Evolutionary conservation across 2,797 vertebrate genomes (phyloP), one percentile per base, ranked within the genome.

Genomic region (Glossophaga mutica): DNA sequence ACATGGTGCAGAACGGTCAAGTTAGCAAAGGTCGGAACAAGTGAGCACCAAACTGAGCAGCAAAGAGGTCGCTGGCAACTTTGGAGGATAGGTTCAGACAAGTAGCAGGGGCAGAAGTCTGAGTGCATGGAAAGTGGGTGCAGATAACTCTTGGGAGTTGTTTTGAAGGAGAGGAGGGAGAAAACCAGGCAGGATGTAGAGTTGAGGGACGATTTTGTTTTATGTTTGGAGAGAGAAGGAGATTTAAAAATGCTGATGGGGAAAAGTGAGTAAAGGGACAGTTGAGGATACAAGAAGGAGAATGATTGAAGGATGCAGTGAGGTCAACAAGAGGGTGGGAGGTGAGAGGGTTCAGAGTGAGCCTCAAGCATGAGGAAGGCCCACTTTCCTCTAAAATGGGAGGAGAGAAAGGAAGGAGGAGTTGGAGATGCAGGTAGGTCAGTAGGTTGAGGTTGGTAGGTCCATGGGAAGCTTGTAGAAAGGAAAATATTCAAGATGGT

Each of bases 1-100:
- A 42, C 26, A 15, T 26, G 9, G 44, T 46, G 12, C 44, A 42
- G 16, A 73, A 85, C 37, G 22, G n/a, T 87, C 70, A 91, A 37
- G 39, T 85, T 65, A 92, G 67, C 76, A 42, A 71, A 85, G 4
- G 37, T 77, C 88, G 92, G 86, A 77, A 78, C 94, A 90, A 87
- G 15, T 15, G 22, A 74, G 87, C 73, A 73, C 16, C 79, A 81
- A 9, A 48, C 46, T 76, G 67, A 92, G 52, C 44, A 46, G 71
- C 57, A 71, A 44, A 96, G 70, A 92, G 10, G 37, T 70, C 85
- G 73, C 19, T 92, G 62, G 70, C 46, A 48, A 46, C 85, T 59
- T 87, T 78, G 74, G 48, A 85, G 42, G 76, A 19, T 18, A 85
- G 65, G 32, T 87, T 87, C 34, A 39, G 11, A 46, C 50, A 42